Percentiles rank a stretch among this genome's conserved stretches.
Evolutionary conservation across 2,888 invertebrate genomes (phyloP).

Genomic region (Petrolisthes cinctipes): DNA sequence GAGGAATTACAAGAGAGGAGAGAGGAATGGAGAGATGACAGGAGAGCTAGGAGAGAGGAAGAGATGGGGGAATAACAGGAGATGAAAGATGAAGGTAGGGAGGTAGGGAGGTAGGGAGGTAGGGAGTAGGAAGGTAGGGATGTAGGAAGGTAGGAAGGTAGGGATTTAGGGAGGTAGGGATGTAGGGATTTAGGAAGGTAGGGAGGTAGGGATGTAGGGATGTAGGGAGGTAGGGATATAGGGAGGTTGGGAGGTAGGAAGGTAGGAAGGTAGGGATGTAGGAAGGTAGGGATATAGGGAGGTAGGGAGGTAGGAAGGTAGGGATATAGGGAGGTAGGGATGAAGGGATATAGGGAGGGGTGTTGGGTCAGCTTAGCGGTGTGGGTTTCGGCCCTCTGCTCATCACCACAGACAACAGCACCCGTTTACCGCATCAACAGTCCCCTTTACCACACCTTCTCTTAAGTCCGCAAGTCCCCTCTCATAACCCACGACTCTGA

Average conservation of each 20-base stretch:
- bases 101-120: not conserved
- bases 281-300: not conserved
- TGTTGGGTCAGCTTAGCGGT: slow-evolving; percentile 12
- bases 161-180: not conserved
- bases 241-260: not conserved
- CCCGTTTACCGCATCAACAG: not conserved
- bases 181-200: not conserved
- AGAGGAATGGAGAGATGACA: no score
- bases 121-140: not conserved
- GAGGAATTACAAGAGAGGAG: no score
- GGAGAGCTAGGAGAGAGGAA: no score
- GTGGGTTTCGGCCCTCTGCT: slow-evolving; percentile 14
- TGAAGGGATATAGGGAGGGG: no score
- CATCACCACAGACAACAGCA: slow-evolving; percentile 21
- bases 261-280: not conserved
- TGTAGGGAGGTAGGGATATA: not conserved
- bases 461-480: not conserved
- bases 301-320: not conserved
- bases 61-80: not conserved
- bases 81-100: not conserved
- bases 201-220: not conserved
- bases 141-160: not conserved
- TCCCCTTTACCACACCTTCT: not conserved
- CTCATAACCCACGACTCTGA: not conserved
- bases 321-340: not conserved